Conservation (phyloP, 2,113 vertebrate species). For the Lota lota region DNA sequence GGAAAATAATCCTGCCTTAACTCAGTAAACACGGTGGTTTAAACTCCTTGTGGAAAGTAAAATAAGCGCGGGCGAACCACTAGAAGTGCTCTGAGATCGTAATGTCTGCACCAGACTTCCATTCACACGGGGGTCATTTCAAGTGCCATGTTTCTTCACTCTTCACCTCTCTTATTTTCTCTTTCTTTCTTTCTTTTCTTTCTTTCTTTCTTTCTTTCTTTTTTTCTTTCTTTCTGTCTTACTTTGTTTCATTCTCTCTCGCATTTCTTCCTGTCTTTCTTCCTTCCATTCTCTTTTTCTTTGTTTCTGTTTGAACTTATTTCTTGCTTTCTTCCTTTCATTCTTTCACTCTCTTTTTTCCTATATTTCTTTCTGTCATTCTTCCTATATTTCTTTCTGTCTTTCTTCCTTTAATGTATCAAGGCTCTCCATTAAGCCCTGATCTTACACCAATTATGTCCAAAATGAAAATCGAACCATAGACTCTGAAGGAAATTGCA, state of each 20-base stretch:
- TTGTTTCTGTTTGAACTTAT: no score
- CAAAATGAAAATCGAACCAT: no score
- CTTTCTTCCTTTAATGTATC: no score
- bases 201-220: neutral
- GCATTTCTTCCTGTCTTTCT: neutral
- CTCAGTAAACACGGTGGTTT: slow-evolving; percentile 64
- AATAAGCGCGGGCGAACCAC: slow-evolving; percentile 67
- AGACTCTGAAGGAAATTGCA: no score
- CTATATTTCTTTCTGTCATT: neutral
- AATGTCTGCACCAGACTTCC: slow-evolving; percentile 28
- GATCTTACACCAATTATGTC: no score
- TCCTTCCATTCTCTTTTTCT: no score
- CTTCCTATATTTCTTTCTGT: no score
- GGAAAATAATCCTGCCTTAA: slow-evolving; percentile 71
- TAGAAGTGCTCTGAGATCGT: slow-evolving; percentile 39
- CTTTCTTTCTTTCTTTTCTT: neutral
- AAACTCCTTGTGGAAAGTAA: slow-evolving; percentile 70
- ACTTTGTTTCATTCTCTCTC: no score
- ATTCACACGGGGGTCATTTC: slow-evolving; percentile 56
- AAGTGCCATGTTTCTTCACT: slow-evolving; percentile 31
- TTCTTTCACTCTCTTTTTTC: no score
- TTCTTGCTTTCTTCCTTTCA: no score
- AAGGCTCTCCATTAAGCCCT: no score
- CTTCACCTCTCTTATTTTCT: neutral
- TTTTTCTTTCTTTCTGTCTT: neutral